A percentile compares a stretch with the other conserved stretches of the same genome.
Evolutionary conservation across 2,113 vertebrate species (phyloP).

Genomic region (Actenoides hombroni): DNA sequence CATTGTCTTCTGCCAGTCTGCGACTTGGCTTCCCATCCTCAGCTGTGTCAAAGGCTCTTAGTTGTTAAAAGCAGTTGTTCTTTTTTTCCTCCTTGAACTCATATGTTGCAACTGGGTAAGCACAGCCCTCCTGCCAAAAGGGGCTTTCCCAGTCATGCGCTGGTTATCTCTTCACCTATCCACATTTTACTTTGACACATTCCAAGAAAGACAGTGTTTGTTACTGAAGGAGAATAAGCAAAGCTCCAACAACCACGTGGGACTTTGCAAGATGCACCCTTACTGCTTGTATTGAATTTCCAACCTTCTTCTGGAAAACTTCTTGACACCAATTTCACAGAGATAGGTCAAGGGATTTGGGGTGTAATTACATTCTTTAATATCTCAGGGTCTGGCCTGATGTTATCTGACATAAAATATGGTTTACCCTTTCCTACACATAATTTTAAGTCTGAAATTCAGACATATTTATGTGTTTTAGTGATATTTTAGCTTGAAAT

Average conservation of each 20-base stretch:
- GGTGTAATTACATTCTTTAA: neutral
- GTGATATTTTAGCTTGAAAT: constrained; percentile 7
- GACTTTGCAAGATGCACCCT: neutral
- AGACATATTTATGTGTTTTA: constrained; percentile 26
- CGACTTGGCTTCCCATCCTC: neutral
- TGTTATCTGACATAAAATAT: neutral
- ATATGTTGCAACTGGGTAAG: neutral
- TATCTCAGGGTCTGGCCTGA: neutral
- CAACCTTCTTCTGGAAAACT: neutral
- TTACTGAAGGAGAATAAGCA: neutral
- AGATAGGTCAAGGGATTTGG: neutral
- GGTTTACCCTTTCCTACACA: neutral
- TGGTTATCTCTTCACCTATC: neutral
- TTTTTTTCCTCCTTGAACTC: neutral
- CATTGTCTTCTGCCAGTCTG: neutral
- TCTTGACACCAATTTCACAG: neutral
- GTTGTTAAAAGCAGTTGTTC: neutral
- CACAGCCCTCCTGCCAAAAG: neutral
- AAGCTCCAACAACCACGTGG: neutral
- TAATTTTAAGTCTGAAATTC: constrained; percentile 7
- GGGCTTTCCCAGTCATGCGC: neutral
- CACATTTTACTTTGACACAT: neutral
- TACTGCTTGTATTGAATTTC: neutral
- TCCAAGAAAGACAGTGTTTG: neutral
- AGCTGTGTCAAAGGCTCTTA: neutral